Conservation (phyloP, 2,888 invertebrate genomes). For the Asteroscopus sphinx region DNA sequence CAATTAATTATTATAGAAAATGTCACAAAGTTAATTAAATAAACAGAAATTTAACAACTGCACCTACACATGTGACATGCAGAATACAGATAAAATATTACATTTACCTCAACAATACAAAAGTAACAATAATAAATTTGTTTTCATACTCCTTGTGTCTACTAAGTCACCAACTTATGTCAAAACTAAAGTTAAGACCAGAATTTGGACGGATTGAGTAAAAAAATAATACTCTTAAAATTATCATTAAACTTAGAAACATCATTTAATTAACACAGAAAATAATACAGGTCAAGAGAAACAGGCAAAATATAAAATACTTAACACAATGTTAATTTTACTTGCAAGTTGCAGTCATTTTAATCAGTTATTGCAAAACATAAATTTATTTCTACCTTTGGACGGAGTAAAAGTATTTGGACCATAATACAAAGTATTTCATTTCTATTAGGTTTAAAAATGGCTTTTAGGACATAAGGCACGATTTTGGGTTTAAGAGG, state of each 20-base stretch:
- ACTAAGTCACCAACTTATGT: constrained; percentile 40
- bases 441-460: constrained; percentile 12
- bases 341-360: background rate
- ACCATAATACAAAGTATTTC: background rate
- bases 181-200: constrained; percentile 74
- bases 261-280: constrained; percentile 8
- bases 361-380: background rate
- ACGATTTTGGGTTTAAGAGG: constrained; percentile 56
- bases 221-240: constrained; percentile 46
- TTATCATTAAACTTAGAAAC: constrained; percentile 34
- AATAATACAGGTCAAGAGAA: constrained; percentile 1
- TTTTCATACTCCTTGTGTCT: constrained; percentile 25
- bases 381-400: constrained; percentile 2
- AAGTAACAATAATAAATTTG: constrained; percentile 60
- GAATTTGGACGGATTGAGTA: constrained; percentile 79
- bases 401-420: constrained; percentile 3
- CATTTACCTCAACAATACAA: constrained; percentile 57
- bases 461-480: constrained; percentile 58
- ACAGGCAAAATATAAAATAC: background rate
- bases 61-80: constrained; percentile 24
- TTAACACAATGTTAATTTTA: background rate
- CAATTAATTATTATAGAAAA: constrained; percentile 1
- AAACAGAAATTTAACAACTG: constrained; percentile 38
- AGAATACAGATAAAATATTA: constrained; percentile 56
- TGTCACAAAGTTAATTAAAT: constrained; percentile 1